Percentiles rank a stretch among this genome's conserved stretches.
These are phyloP conservation scores for Hipposideros larvatus DNA, from an alignment of 2,797 vertebrate species.

Conservation along the genomic window DNA sequence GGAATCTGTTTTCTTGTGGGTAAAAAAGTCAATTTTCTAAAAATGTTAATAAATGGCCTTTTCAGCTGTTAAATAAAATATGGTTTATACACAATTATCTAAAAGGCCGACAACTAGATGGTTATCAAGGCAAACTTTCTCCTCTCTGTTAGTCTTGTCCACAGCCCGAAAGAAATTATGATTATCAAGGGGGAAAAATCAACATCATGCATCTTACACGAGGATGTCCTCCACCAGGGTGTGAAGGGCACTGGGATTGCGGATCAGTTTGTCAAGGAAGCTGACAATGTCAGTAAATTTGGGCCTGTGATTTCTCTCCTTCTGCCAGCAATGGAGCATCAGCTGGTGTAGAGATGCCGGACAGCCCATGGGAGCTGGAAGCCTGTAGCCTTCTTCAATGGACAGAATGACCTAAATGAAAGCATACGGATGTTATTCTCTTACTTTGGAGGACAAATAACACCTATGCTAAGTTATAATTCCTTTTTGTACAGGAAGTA, in stretches of 20 bases:
- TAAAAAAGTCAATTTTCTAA: background rate
- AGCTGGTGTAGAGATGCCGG: slow-evolving; percentile 96
- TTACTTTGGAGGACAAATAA: slow-evolving; percentile 17
- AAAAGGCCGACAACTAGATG: background rate
- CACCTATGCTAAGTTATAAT: background rate
- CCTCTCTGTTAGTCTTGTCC: background rate
- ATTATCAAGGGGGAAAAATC: background rate
- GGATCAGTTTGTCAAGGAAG: slow-evolving; percentile 97
- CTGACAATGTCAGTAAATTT: slow-evolving; percentile 96
- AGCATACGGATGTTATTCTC: slow-evolving; percentile 3
- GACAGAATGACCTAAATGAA: slow-evolving; percentile 95
- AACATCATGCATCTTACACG: slow-evolving; percentile 87
- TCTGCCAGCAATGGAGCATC: slow-evolving; percentile 99
- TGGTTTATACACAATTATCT: background rate
- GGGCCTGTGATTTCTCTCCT: slow-evolving; percentile 96
- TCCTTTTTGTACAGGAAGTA: slow-evolving; percentile 22
- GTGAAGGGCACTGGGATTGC: slow-evolving; percentile 96
- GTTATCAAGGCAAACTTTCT: background rate
- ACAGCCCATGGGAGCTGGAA: slow-evolving; percentile 98
- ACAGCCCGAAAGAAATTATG: background rate
- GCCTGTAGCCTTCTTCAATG: slow-evolving; percentile 98
- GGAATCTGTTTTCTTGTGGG: background rate
- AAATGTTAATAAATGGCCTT: slow-evolving; percentile 23
- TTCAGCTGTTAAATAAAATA: slow-evolving; percentile 62
- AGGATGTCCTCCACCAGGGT: slow-evolving; percentile 93